Evolutionary conservation across 2,797 vertebrate genomes (phyloP), one percentile per base, ranked within the genome.

Genomic region (Sebastes oblongus): DNA sequence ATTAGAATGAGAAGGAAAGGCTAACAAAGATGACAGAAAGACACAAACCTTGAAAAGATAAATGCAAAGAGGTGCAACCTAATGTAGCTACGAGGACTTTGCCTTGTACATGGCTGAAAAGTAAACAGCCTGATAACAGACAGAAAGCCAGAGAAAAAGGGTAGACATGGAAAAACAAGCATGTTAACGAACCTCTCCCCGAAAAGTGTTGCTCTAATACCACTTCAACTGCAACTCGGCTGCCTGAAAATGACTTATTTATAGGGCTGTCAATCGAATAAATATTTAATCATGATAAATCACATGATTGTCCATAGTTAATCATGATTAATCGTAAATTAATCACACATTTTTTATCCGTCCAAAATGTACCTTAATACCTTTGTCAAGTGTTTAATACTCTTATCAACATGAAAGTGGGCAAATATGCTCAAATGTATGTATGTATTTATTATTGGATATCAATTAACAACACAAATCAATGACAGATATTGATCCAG

Each of bases 91-190:
- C 3, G 2, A 22, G 75, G 81, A 80, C 73, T 77, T 54, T 62
- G 66, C 36, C 71, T 79, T 27, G 14, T 32, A 16, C 65, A 54
- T 46, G 80, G 84, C 81, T 78, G 82, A 85, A 89, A 71, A 76
- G 56, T 76, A 39, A 71, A 67, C 46, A 83, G 72, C 29, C 64
- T 75, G 75, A 83, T 89, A 83, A 59, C 24, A 64, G 54, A 65
- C 32, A 61, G 54, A 67, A 39, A 74, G 58, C 30, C 52, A 29
- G 29, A 34, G 18, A 52, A 60, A 62, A 75, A 30, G 18, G 20
- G 29, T 7, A 24, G 64, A 84, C 36, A 46, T 36, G 61, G 58
- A 55, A 78, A 39, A 78, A 50, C 50, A 82, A 52, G 30, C 39
- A 14, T 2, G n/a, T 76, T 24, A 72, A 34, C 24, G 8, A 75